Percentiles rank a stretch among this genome's conserved stretches.
Conservation (phyloP, 2,113 vertebrate genomes). For the Heterotilapia buettikoferi region DNA sequence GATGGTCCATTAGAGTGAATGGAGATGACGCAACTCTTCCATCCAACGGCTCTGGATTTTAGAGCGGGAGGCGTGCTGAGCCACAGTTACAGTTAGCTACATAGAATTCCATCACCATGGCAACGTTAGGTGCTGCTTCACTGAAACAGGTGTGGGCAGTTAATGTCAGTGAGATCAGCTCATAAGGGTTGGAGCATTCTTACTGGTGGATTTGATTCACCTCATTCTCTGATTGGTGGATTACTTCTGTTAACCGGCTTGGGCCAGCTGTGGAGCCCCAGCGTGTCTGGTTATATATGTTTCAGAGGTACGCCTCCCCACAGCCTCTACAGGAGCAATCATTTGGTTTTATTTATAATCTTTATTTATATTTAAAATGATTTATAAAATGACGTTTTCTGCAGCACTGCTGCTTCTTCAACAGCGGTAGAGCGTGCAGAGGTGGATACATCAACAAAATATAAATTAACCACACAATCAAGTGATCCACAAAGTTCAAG, state of each 20-base stretch:
- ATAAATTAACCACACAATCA: background rate
- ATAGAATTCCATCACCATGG: background rate
- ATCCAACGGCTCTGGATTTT: fast-evolving
- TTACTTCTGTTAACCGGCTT: background rate
- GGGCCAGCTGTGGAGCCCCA: background rate
- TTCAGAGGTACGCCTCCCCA: background rate
- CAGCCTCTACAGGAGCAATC: background rate
- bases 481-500: background rate
- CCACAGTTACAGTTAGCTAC: background rate
- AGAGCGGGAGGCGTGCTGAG: fast-evolving
- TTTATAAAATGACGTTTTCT: background rate
- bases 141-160: background rate
- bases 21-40: background rate
- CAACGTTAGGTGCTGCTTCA: background rate
- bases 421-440: fast-evolving
- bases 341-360: background rate
- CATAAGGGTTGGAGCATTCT: background rate
- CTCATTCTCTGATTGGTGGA: background rate
- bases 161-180: background rate
- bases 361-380: background rate
- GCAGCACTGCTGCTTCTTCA: background rate
- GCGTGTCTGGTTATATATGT: fast-evolving
- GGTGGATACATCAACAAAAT: background rate
- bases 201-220: background rate
- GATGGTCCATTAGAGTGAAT: background rate